These are phyloP conservation scores for Acanthosepion pharaonis DNA, from an alignment of 2,888 invertebrate genomes.

Conservation along the genomic window DNA sequence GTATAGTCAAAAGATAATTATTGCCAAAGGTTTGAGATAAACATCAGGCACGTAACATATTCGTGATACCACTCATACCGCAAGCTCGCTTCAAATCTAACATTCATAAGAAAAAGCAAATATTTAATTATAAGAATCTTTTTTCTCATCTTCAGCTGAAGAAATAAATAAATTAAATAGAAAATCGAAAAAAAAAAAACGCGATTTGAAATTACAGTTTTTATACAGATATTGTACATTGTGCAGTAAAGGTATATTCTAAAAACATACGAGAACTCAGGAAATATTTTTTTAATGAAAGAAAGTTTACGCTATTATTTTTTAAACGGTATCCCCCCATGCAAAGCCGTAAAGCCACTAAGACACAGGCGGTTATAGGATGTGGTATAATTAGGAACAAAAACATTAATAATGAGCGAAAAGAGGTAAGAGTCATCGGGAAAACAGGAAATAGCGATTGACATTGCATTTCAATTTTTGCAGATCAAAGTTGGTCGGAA, in stretches of 20 bases:
- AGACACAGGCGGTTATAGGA: too few species aligned
- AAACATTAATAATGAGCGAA: too few species aligned
- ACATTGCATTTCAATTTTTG: too few species aligned
- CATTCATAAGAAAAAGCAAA: background rate
- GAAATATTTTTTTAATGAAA: background rate
- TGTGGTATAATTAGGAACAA: too few species aligned
- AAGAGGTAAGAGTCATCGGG: too few species aligned
- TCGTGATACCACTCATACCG: background rate
- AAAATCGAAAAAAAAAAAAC: background rate
- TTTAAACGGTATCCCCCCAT: too few species aligned
- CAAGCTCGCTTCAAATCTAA: background rate
- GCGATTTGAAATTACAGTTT: too few species aligned
- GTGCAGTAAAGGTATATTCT: background rate
- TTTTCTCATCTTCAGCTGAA: background rate
- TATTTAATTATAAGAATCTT: background rate
- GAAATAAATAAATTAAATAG: background rate
- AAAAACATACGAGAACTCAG: background rate
- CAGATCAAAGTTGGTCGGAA: too few species aligned
- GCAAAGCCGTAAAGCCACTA: too few species aligned
- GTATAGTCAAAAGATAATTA: background rate
- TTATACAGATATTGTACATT: background rate
- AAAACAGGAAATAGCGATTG: too few species aligned
- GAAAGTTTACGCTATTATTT: too few species aligned
- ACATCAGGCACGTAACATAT: background rate
- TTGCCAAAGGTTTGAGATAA: background rate